Evolutionary conservation across 2,888 invertebrate species (phyloP).

Genomic region (Plebejus melissa): DNA sequence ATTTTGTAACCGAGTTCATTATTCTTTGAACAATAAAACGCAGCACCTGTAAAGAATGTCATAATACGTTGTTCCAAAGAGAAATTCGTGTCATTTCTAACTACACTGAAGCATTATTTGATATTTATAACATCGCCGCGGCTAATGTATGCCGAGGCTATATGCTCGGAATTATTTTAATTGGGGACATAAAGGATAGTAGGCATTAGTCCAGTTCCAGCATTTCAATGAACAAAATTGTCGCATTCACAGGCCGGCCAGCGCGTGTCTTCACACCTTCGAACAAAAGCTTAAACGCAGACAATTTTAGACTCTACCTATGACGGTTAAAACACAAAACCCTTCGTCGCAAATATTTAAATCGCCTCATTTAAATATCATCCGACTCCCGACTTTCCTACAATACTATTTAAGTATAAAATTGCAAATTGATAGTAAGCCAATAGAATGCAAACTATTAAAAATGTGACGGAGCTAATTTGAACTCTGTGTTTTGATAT

Average conservation of each 20-base stretch:
- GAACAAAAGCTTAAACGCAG: slow-evolving; percentile 38
- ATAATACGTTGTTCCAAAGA: neutral
- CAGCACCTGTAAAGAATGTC: neutral
- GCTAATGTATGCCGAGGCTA: slow-evolving; percentile 38
- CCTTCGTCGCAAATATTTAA: slow-evolving; percentile 35
- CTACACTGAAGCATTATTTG: slow-evolving; percentile 23
- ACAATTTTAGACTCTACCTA: slow-evolving; percentile 39
- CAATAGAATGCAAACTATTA: slow-evolving; percentile 42
- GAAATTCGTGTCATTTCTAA: neutral
- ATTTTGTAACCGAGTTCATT: neutral
- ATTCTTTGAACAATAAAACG: neutral
- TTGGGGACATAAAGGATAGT: slow-evolving; percentile 64
- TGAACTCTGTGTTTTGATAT: neutral
- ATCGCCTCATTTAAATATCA: slow-evolving; percentile 47
- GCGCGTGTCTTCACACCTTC: slow-evolving; percentile 64
- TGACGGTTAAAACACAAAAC: slow-evolving; percentile 39
- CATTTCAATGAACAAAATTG: slow-evolving; percentile 68
- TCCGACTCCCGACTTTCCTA: slow-evolving; percentile 63
- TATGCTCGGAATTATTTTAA: slow-evolving; percentile 58
- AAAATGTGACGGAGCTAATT: slow-evolving; percentile 35
- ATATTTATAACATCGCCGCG: slow-evolving; percentile 32
- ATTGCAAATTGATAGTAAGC: slow-evolving; percentile 55
- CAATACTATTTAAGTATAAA: slow-evolving; percentile 63
- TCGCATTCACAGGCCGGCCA: slow-evolving; percentile 54
- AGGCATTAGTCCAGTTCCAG: slow-evolving; percentile 59